A percentile compares a stretch with the other conserved stretches of the same genome.
These are phyloP conservation scores for Brachymystax lenok DNA, from an alignment of 2,797 vertebrate genomes.

Conservation along the genomic window DNA sequence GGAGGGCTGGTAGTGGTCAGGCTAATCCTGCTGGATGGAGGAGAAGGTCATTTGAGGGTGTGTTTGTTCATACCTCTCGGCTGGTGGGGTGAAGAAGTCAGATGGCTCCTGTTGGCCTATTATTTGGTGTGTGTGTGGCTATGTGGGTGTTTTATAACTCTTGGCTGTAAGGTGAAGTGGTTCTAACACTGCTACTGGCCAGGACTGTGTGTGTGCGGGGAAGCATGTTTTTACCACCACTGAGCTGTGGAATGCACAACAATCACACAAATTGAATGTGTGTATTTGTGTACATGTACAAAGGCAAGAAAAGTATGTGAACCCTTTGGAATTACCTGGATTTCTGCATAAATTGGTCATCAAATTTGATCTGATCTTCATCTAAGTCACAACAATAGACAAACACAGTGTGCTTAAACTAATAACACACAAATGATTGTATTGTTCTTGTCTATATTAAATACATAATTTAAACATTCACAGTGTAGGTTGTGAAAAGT, in stretches of 20 bases:
- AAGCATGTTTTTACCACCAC: constrained; percentile 35
- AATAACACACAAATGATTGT: too few species aligned
- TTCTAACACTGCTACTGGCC: constrained; percentile 21
- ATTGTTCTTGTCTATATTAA: too few species aligned
- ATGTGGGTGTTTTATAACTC: constrained; percentile 42
- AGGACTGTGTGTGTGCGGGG: constrained; percentile 23
- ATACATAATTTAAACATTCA: too few species aligned
- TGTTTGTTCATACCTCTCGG: constrained; percentile 70
- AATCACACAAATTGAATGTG: not conserved
- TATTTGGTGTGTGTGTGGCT: constrained; percentile 56
- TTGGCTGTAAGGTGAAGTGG: constrained; percentile 22
- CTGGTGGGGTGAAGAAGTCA: constrained; percentile 66
- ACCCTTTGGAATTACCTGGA: too few species aligned
- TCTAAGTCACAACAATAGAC: too few species aligned
- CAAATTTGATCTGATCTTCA: too few species aligned
- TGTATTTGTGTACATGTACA: not conserved
- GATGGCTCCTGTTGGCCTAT: constrained; percentile 61
- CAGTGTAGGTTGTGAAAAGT: too few species aligned
- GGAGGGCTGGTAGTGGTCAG: constrained; percentile 44
- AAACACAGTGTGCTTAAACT: too few species aligned
- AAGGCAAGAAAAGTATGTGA: not conserved
- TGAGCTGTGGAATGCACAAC: constrained; percentile 32
- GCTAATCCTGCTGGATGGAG: constrained; percentile 60
- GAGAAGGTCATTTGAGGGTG: constrained; percentile 73
- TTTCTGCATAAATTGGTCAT: too few species aligned